These are phyloP conservation scores for Physocephala rufipes DNA, from an alignment of 2,888 invertebrate species.

Conservation along the genomic window DNA sequence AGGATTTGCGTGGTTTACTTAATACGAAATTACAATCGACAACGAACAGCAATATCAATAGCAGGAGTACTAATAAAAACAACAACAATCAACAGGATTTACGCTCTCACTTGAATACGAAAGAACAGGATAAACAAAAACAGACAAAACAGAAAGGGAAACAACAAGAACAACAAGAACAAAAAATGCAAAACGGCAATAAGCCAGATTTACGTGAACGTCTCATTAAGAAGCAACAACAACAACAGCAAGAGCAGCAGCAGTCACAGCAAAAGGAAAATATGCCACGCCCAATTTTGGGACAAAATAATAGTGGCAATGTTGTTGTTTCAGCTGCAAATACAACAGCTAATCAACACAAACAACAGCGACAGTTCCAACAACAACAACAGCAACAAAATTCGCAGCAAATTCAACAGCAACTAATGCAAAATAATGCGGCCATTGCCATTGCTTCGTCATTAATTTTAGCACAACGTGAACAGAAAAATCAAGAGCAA, in stretches of 20 bases:
- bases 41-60: conserved; percentile 8
- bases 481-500: conserved; percentile 45
- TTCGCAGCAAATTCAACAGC: conserved; percentile 29
- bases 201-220: conserved; percentile 39
- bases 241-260: conserved; percentile 39
- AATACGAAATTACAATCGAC: conserved; percentile 39
- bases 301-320: conserved; percentile 54
- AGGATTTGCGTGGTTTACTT: conserved; percentile 46
- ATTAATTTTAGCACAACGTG: conserved; percentile 43
- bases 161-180: conserved; percentile 4
- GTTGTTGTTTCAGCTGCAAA: background rate
- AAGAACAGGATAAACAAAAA: conserved; percentile 25
- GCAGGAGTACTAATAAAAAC: conserved; percentile 2
- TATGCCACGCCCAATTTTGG: conserved; percentile 48
- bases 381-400: conserved; percentile 15
- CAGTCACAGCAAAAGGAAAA: conserved; percentile 38
- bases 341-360: conserved; percentile 4
- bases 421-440: conserved; percentile 45
- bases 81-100: conserved; percentile 39
- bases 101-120: conserved; percentile 44
- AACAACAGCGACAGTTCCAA: conserved; percentile 24
- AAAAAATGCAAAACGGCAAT: conserved; percentile 26
- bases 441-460: conserved; percentile 47
- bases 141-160: conserved; percentile 10
- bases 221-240: conserved; percentile 40